Evolutionary conservation across 2,797 vertebrate species (phyloP).

Genomic region (Chaenodraco wilsoni): DNA sequence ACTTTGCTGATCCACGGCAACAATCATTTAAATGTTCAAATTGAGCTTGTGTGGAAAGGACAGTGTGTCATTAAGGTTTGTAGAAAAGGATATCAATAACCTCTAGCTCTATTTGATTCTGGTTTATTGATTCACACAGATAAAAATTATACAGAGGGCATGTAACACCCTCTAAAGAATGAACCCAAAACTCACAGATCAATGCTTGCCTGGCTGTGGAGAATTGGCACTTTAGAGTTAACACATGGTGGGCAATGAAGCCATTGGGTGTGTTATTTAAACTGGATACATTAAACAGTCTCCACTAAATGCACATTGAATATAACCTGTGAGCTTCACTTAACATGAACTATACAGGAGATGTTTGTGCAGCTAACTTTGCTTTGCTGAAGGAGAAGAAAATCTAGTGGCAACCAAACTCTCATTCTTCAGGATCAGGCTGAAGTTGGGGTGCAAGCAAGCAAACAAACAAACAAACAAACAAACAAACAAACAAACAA

Average conservation of each 20-base stretch:
- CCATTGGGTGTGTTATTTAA: slow-evolving; percentile 37
- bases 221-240: slow-evolving; percentile 10
- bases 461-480: too few relatives aligned
- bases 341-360: slow-evolving; percentile 12
- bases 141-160: slow-evolving; percentile 8
- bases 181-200: slow-evolving; percentile 15
- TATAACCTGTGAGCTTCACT: slow-evolving; percentile 36
- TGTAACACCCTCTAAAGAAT: slow-evolving; percentile 9
- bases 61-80: slow-evolving; percentile 13
- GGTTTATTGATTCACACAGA: background rate
- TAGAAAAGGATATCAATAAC: slow-evolving; percentile 5
- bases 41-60: background rate
- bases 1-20: background rate
- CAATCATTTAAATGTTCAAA: slow-evolving; percentile 12
- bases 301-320: slow-evolving; percentile 24
- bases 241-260: slow-evolving; percentile 25
- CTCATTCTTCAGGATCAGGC: background rate
- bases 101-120: slow-evolving; percentile 6
- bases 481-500: background rate
- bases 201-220: slow-evolving; percentile 12
- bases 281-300: slow-evolving; percentile 37
- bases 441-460: too few relatives aligned
- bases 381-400: background rate
- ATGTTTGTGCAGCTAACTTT: background rate
- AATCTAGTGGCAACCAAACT: background rate